Evolutionary conservation across 1,140 invertebrate species (phyloP).

Genomic region (Sminthurides bifidus): DNA sequence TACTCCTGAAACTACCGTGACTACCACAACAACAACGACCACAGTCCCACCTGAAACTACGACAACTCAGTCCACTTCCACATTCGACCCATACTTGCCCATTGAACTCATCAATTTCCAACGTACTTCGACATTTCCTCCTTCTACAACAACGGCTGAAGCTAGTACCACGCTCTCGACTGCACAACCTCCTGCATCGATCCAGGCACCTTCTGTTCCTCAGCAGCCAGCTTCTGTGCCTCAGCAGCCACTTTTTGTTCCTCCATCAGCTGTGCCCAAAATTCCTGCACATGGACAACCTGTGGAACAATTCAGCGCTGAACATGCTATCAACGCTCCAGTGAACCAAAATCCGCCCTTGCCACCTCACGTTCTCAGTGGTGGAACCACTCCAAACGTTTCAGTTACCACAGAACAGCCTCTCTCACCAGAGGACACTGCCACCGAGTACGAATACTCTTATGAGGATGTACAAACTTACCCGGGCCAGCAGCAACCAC

Average conservation of each 20-base stretch:
- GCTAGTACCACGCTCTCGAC: slow-evolving; percentile 7
- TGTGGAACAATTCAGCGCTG: not conserved
- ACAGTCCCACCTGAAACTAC: not conserved
- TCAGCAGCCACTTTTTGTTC: not conserved
- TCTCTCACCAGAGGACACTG: not conserved
- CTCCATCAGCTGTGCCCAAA: not conserved
- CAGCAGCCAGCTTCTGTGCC: not conserved
- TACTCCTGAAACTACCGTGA: not conserved
- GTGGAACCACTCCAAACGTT: not conserved
- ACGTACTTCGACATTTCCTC: slow-evolving; percentile 2
- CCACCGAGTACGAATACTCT: slow-evolving; percentile 5
- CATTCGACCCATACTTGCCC: slow-evolving; percentile 26
- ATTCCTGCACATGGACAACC: not conserved
- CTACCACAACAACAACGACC: slow-evolving; percentile 12
- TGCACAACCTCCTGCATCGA: not conserved
- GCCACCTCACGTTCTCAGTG: not conserved
- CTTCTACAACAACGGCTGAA: slow-evolving; percentile 8
- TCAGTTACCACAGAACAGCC: slow-evolving; percentile 2
- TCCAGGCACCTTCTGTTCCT: slow-evolving; percentile 4
- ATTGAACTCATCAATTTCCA: slow-evolving; percentile 25
- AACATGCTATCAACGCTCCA: not conserved
- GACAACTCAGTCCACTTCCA: slow-evolving; percentile 3
- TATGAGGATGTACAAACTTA: not conserved
- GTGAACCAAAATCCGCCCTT: not conserved
- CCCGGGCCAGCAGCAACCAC: slow-evolving; percentile 2